Conservation (phyloP, 1,140 invertebrate species). For the Drosophila ambigua region DNA sequence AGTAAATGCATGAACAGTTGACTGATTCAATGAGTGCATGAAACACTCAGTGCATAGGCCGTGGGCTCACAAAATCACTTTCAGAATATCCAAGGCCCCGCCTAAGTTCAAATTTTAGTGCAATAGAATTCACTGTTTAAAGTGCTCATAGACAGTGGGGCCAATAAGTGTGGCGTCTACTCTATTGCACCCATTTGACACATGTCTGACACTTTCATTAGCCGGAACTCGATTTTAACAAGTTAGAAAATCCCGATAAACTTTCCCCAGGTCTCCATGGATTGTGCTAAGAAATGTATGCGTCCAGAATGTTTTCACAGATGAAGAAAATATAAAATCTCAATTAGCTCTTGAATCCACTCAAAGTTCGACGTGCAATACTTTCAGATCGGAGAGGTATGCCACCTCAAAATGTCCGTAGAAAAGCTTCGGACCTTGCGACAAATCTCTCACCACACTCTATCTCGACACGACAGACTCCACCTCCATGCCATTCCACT, state of each 20-base stretch:
- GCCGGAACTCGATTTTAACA: not conserved
- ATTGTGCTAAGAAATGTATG: too few species aligned
- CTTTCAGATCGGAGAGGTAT: too few species aligned
- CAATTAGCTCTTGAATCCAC: too few species aligned
- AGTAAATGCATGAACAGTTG: slow-evolving; percentile 61
- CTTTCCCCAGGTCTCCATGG: too few species aligned
- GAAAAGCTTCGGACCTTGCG: not conserved
- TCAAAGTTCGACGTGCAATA: too few species aligned
- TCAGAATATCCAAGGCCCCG: not conserved
- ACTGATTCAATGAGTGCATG: slow-evolving; percentile 49
- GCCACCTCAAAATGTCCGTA: too few species aligned
- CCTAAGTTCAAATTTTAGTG: too few species aligned
- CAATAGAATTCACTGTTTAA: too few species aligned
- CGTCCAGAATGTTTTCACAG: too few species aligned
- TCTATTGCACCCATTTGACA: slow-evolving; percentile 4
- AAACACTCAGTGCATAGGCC: slow-evolving; percentile 26
- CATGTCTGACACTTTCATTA: slow-evolving; percentile 6
- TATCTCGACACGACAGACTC: not conserved
- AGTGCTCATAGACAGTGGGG: too few species aligned
- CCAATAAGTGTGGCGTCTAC: not conserved
- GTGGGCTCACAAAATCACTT: slow-evolving; percentile 4
- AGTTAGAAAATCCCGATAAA: not conserved
- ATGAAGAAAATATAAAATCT: too few species aligned
- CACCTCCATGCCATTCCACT: slow-evolving; percentile 7
- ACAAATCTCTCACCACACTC: not conserved